Evolutionary conservation across 1,140 invertebrate species (phyloP), one percentile per base, ranked within the genome.

Genomic region (Pissodes strobi): DNA sequence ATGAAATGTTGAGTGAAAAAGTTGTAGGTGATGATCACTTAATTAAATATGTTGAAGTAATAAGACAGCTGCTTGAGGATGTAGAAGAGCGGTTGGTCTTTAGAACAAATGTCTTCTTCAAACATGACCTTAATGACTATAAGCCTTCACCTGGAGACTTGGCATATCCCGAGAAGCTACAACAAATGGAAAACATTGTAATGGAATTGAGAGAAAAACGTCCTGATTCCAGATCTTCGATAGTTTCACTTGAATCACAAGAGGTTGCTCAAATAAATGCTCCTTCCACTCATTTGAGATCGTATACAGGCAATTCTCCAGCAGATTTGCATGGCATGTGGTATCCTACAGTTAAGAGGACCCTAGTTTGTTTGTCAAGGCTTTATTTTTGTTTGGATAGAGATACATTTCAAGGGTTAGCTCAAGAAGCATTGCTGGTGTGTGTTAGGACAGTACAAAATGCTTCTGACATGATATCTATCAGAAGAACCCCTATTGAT

Each of bases 271-370:
- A 80, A 45, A 85, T 88, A 37, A 87, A 82, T 53, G 59, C 70
- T 1, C 25, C 59, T 13, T 53, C 58, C 45, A 60, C 67, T 27
- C 74, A 75, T 18, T 76, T 78, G 51, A 69, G 75, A 17, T 77
- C 75, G 6, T 78, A 75, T 62, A 77, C 76, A 21, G 72, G 57
- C 38, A 78, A 78, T 72, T 76, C 76, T 6, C 76, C 77, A 34
- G 95, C 96, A 18, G 97, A 99, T 83, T 81, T 98, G 6, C 97
- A 99, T 80, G 97, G 97, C 0, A 97, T 99, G 95, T 99, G 97
- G 97, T 99, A 98, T 82, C 97, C 97, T 0, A 97, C 94, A 0
- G 94, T 99, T 0, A 83, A 97, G 12, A 82, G 97, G 48, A 97
- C 97, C 0, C 79, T 99, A 6, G 91, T 98, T 19, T 98, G 95